Conservation (phyloP, 2,113 vertebrate genomes). For the Odocoileus hemionus region DNA sequence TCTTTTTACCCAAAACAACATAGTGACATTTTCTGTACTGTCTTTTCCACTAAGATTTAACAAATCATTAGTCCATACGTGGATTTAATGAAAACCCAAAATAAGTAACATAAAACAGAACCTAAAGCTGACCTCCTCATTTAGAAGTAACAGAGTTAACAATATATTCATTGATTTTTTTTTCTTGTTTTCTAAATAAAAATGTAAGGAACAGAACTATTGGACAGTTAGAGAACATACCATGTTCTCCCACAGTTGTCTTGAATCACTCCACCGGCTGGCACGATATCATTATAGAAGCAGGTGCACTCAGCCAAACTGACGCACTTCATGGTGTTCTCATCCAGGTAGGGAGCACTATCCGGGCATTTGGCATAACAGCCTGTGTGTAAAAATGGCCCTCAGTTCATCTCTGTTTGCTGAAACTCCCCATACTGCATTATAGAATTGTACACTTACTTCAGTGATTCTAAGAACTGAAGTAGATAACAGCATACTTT, state of each 20-base stretch:
- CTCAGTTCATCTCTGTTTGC: background rate
- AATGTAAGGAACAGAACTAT: background rate
- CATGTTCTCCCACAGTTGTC: conserved; percentile 72
- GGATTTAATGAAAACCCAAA: background rate
- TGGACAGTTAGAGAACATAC: conserved; percentile 36
- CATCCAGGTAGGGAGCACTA: conserved; percentile 83
- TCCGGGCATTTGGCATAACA: conserved; percentile 88
- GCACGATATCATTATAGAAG: conserved; percentile 78
- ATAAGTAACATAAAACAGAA: background rate
- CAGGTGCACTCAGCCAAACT: conserved; percentile 82
- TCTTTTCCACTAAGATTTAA: background rate
- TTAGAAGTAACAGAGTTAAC: background rate
- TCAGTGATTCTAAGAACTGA: background rate
- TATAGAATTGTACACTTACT: background rate
- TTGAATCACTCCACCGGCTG: conserved; percentile 63
- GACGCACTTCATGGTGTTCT: conserved; percentile 84
- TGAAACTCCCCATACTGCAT: background rate
- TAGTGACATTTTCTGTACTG: background rate
- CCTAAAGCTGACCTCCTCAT: background rate
- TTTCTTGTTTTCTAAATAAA: background rate
- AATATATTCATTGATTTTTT: background rate
- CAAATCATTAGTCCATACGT: background rate
- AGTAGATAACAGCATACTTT: background rate
- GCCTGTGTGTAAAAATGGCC: conserved; percentile 72
- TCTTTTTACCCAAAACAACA: background rate